Conservation (phyloP, 2,113 vertebrate species). For the Callorhinus ursinus region DNA sequence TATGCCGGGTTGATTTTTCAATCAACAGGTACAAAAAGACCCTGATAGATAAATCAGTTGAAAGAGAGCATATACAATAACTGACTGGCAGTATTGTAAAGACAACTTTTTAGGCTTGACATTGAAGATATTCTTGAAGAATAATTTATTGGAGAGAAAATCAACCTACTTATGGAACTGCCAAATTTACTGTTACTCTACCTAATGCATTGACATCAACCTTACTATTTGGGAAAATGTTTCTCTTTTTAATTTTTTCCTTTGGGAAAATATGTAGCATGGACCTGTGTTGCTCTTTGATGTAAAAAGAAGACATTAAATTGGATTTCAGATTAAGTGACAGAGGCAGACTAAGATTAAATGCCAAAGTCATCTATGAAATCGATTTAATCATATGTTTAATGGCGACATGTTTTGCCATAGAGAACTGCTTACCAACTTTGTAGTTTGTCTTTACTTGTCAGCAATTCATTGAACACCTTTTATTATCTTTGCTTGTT, state of each 20-base stretch:
- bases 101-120: background rate
- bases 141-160: conserved; percentile 59
- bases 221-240: conserved; percentile 34
- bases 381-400: background rate
- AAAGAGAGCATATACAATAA: background rate
- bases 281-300: conserved; percentile 7
- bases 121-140: conserved; percentile 20
- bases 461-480: background rate
- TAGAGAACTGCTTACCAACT: background rate
- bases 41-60: conserved; percentile 16
- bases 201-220: background rate
- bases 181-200: conserved; percentile 17
- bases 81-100: conserved; percentile 36
- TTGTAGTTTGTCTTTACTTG: background rate
- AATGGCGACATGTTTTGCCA: background rate
- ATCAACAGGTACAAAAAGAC: conserved; percentile 48
- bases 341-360: conserved; percentile 14
- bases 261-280: conserved; percentile 51
- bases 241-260: conserved; percentile 29
- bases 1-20: conserved; percentile 18
- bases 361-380: background rate
- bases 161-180: conserved; percentile 20
- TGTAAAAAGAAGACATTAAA: conserved; percentile 50
- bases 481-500: background rate
- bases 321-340: conserved; percentile 50